Evolutionary conservation across 2,888 invertebrate genomes (phyloP), one percentile per base, ranked within the genome.

Genomic region (Ernsta delagoae): DNA sequence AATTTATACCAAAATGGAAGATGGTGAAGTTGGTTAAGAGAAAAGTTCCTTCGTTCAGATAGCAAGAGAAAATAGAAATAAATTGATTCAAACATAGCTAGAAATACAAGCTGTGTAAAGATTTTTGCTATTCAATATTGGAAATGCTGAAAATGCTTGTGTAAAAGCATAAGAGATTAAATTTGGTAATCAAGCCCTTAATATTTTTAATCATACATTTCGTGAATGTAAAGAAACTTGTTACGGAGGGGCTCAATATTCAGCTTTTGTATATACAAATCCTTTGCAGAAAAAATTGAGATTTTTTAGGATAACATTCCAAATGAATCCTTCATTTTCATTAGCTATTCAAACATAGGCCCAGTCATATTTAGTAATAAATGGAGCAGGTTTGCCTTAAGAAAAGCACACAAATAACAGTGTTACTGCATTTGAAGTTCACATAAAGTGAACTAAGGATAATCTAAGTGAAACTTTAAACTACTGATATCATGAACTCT

Each of bases 21-120:
- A 68, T 48, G 56, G 45, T 56, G 36, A 48, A 56, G 67, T 62
- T 62, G 62, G 68, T 62, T 62, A 57, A 62, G 62, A 62, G 62
- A 56, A 62, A 68, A 68, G 68, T 67, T 43, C 24, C 4, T 16
- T 48, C 9, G 8, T 48, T 31, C 36, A 43, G 16, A 8, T 9
- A 62, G 6, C 39, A 41, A 6, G 1, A 68, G 48, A 48, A 43
- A 57, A 57, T 24, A 57, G 34, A 39, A 59, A 39, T 59, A 56
- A 34, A 34, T 34, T 6, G 34, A 54, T 54, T 54, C 11, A 54
- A 54, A 56, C 54, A 2, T 54, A 54, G 31, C 7, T 50, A 31
- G 11, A 31, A 11, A 31, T 31, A 11, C 31, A 54, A 54, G 0
- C 8, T 50, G 3, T 16, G 50, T 50, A 48, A 12, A 12, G 48